phyloP scores from a whole-genome alignment of 2,797 vertebrate species.

The Glossophaga mutica region DNA sequence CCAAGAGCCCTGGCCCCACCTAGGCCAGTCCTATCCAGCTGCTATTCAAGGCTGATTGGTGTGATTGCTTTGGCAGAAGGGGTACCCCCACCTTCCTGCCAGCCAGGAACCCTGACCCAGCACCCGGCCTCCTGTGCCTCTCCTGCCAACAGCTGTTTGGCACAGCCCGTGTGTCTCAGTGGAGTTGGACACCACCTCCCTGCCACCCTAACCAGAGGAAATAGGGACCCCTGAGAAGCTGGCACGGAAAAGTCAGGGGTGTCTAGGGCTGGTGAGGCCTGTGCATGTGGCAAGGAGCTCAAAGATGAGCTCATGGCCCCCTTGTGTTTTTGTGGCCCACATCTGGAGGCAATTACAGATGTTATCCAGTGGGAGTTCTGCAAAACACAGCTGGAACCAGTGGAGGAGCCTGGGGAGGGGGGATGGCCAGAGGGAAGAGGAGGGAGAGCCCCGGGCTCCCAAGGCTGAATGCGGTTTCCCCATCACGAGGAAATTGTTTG shows the following conservation, averaged over 20 bases:
- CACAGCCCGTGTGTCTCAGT: not conserved
- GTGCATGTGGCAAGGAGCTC: constrained; percentile 40
- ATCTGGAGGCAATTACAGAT: constrained; percentile 79
- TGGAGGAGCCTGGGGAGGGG: constrained; percentile 48
- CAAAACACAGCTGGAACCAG: constrained; percentile 78
- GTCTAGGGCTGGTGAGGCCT: not conserved
- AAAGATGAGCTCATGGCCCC: constrained; percentile 74
- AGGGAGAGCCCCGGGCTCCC: constrained; percentile 60
- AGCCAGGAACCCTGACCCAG: constrained; percentile 64
- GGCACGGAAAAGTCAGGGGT: not conserved
- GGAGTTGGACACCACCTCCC: not conserved
- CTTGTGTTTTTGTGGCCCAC: constrained; percentile 72
- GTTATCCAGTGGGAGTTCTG: constrained; percentile 76
- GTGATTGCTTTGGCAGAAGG: constrained; percentile 74
- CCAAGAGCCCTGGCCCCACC: constrained; percentile 1
- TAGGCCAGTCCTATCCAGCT: constrained; percentile 50
- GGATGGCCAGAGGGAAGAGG: constrained; percentile 55
- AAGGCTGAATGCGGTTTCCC: constrained; percentile 75
- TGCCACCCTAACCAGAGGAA: not conserved
- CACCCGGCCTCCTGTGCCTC: constrained; percentile 27
- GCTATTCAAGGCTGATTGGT: constrained; percentile 48
- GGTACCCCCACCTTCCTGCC: constrained; percentile 64
- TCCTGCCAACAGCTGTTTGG: constrained; percentile 63
- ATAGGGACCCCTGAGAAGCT: constrained; percentile 12
- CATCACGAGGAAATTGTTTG: constrained; percentile 80